These are phyloP conservation scores for Steinernema carpocapsae DNA, from an alignment of 2,888 invertebrate genomes.

Conservation along the genomic window DNA sequence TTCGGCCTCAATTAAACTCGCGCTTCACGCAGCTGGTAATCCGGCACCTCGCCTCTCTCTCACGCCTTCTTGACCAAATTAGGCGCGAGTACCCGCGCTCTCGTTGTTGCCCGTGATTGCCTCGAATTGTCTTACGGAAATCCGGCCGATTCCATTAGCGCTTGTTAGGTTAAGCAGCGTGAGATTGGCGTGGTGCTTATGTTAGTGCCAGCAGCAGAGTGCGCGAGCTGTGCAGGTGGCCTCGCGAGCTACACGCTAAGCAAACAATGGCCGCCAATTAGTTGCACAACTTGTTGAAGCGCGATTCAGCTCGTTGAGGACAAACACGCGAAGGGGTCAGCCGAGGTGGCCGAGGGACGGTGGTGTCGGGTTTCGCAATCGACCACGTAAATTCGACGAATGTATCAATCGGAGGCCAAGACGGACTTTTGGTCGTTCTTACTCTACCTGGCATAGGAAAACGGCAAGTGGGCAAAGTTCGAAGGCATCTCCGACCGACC, in stretches of 20 bases:
- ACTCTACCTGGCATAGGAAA: too few relatives aligned
- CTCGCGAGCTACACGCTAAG: neutral
- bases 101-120: neutral
- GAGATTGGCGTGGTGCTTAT: neutral
- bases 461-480: too few relatives aligned
- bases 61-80: slow-evolving; percentile 35
- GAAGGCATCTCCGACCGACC: too few relatives aligned
- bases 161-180: slow-evolving; percentile 4
- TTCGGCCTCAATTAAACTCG: slow-evolving; percentile 18
- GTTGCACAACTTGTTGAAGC: slow-evolving; percentile 34
- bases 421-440: neutral
- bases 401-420: slow-evolving; percentile 8
- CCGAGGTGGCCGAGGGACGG: neutral
- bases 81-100: slow-evolving; percentile 6
- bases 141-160: slow-evolving; percentile 9
- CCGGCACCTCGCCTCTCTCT: slow-evolving; percentile 24
- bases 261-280: slow-evolving; percentile 28
- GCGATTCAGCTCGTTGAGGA: slow-evolving; percentile 9
- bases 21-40: slow-evolving; percentile 24
- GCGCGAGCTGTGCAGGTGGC: slow-evolving; percentile 18
- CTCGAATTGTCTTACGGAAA: slow-evolving; percentile 31
- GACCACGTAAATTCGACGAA: neutral
- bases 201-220: slow-evolving; percentile 24
- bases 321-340: slow-evolving; percentile 18
- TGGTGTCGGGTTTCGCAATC: neutral